Evolutionary conservation across 2,888 invertebrate genomes (phyloP), one percentile per base, ranked within the genome.

Genomic region (Mylabris sibirica): DNA sequence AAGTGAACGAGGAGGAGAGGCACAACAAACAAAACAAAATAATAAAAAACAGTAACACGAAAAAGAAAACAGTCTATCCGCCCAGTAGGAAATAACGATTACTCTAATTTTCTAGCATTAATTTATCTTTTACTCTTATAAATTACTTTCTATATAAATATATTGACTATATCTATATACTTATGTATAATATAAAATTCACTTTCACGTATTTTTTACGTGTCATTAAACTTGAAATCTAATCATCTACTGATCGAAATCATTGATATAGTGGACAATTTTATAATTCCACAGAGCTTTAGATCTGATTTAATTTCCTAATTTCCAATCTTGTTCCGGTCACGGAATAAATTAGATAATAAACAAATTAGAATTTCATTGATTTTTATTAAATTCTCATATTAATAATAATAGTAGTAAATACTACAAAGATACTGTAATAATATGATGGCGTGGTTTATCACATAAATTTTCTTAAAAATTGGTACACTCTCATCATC

Each of bases 191-290:
- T 65, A 68, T 68, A 22, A 59, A 65, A 59, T 64, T 68, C 65
- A 65, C 68, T 68, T 68, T 68, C 68, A 63, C 68, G 63, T 59
- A 49, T 59, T 64, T 67, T 68, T 66, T 67, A 63, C 34, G n/a
- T 67, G 67, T 67, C 67, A 53, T 67, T 67, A 67, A 67, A 67
- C 67, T 59, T 44, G 38, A 66, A 53, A 20, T 17, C 17, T 17
- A 49, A 49, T 20, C 44, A 30, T 38, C 12, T 38, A 12, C 12
- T 12, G 12, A 38, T 38, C 12, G 3, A 41, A 41, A 41, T 14
- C 9, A 35, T 11, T 35, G 9, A 35, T 35, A 35, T 11, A 6
- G 35, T 35, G 9, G 9, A 35, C 35, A 35, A 35, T 35, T 11
- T 30, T 30, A 30, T 30, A 30, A 30, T 30, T 30, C 30, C 30